Percentiles rank a stretch among this genome's conserved stretches.
Evolutionary conservation across 2,888 invertebrate species (phyloP).

Genomic region (Synergus laeviventris): DNA sequence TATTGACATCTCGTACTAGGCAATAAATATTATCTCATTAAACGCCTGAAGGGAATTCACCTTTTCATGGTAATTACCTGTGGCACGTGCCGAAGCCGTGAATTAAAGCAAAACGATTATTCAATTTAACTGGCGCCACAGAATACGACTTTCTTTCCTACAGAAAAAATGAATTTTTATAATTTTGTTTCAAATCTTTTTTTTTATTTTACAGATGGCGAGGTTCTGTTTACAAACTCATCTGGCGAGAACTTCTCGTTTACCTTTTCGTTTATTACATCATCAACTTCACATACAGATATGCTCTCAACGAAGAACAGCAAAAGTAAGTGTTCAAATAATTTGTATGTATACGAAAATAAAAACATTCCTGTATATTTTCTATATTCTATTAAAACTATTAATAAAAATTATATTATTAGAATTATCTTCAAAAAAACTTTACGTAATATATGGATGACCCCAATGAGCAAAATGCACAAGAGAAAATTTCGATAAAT

Average conservation of each 20-base stretch:
- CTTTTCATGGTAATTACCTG: conserved; percentile 24
- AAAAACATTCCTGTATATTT: no score
- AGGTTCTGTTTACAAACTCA: conserved; percentile 96
- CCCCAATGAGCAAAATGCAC: no score
- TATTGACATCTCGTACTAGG: background rate
- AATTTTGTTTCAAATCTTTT: background rate
- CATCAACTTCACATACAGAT: conserved; percentile 92
- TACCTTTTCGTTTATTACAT: conserved; percentile 91
- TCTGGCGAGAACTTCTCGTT: conserved; percentile 94
- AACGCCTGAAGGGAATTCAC: conserved; percentile 15
- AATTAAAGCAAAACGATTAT: conserved; percentile 10
- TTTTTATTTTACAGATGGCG: conserved; percentile 87
- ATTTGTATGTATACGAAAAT: background rate
- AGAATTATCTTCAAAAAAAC: no score
- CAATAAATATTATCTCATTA: conserved; percentile 27
- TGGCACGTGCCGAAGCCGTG: conserved; percentile 22
- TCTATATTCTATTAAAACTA: no score
- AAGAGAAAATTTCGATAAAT: no score
- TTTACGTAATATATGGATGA: no score
- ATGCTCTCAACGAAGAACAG: conserved; percentile 86
- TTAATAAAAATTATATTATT: no score
- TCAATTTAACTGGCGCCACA: background rate
- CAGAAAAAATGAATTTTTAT: background rate
- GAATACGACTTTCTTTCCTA: background rate
- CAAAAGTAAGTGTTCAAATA: conserved; percentile 82